Conservation (phyloP, 2,888 invertebrate species). For the Villa cingulata region DNA sequence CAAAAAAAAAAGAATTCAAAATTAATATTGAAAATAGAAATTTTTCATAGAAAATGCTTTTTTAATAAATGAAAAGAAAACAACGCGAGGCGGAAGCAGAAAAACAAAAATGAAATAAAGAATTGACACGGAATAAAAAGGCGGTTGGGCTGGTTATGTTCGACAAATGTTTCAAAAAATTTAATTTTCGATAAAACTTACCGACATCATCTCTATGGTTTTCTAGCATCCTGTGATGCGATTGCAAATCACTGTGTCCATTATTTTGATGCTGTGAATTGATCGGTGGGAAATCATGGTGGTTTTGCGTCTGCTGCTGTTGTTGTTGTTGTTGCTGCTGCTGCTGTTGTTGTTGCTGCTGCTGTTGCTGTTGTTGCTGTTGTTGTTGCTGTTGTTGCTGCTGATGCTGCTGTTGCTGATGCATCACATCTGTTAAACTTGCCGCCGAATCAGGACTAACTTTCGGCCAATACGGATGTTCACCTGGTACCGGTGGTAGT, state of each 20-base stretch:
- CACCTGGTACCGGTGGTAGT: constrained; percentile 27
- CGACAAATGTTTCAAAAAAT: no score
- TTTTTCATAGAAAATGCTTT: no score
- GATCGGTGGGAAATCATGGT: constrained; percentile 20
- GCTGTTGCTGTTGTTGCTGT: constrained; percentile 52
- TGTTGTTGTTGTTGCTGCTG: constrained; percentile 44
- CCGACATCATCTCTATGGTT: constrained; percentile 35
- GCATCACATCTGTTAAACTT: constrained; percentile 45
- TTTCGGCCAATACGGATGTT: constrained; percentile 73
- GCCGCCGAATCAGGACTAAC: constrained; percentile 62
- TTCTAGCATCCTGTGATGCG: constrained; percentile 45
- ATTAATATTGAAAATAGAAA: no score
- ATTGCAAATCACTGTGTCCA: constrained; percentile 53
- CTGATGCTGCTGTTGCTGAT: constrained; percentile 46
- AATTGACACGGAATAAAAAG: no score
- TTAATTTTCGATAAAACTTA: constrained; percentile 31
- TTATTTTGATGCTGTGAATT: constrained; percentile 36
- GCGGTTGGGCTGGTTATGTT: no score
- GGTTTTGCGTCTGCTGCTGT: constrained; percentile 49
- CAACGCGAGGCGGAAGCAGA: no score
- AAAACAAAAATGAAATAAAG: no score
- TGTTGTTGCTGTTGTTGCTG: constrained; percentile 52
- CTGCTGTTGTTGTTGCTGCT: constrained; percentile 49
- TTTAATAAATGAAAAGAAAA: no score
- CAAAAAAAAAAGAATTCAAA: no score